Evolutionary conservation across 2,797 vertebrate genomes (phyloP).

Genomic region (Hypotaenidia okinawae): DNA sequence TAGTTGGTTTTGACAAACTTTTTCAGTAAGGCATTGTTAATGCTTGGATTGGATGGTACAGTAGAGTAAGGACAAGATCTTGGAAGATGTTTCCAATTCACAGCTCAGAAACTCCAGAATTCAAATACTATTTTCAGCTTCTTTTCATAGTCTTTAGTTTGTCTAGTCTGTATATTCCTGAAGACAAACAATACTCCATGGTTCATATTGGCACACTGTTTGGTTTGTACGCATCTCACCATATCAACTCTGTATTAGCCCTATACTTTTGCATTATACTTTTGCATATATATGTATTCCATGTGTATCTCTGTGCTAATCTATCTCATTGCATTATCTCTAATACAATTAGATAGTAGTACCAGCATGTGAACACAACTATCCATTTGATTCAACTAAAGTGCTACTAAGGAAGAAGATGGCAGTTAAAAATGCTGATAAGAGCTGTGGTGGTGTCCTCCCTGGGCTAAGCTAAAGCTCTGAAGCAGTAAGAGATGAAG

Average conservation of each 20-base stretch:
- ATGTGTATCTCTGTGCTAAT: background rate
- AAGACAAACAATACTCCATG: background rate
- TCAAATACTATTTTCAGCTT: background rate
- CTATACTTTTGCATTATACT: background rate
- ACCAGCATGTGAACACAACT: background rate
- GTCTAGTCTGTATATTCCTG: background rate
- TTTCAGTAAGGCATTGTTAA: background rate
- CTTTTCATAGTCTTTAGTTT: background rate
- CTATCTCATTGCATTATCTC: background rate
- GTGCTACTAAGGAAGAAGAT: background rate
- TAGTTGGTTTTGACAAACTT: background rate
- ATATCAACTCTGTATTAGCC: background rate
- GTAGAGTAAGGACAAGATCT: background rate
- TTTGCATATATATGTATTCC: background rate
- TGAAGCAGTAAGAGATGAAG: background rate
- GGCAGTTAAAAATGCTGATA: background rate
- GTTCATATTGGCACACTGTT: background rate
- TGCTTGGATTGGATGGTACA: background rate
- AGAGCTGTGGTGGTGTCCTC: background rate
- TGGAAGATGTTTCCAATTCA: background rate
- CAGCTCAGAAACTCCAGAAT: background rate
- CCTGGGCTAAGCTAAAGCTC: background rate
- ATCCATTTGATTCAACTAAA: background rate
- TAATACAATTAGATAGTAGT: background rate
- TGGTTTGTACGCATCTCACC: background rate